Percentiles rank a stretch among this genome's conserved stretches.
These are phyloP conservation scores for Limanda limanda DNA, from an alignment of 2,113 vertebrate genomes.

Conservation along the genomic window DNA sequence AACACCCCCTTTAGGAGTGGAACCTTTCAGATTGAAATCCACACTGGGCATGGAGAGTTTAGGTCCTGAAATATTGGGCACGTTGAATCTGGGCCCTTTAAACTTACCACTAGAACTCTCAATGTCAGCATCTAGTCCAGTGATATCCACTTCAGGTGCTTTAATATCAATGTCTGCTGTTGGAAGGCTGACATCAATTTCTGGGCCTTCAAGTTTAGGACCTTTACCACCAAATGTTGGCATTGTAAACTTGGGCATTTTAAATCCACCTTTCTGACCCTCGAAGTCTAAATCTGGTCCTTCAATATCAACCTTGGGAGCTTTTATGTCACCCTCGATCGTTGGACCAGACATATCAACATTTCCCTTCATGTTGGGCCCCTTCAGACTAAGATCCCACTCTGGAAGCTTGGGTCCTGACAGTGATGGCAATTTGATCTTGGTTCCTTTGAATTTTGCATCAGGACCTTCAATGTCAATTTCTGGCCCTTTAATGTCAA, in stretches of 20 bases:
- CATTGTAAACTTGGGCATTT: slow-evolving; percentile 32
- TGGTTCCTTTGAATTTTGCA: slow-evolving; percentile 9
- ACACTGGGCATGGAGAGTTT: not conserved
- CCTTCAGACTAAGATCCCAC: not conserved
- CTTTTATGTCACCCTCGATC: too few relatives aligned
- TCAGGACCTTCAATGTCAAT: not conserved
- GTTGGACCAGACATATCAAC: not conserved
- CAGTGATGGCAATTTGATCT: slow-evolving; percentile 19
- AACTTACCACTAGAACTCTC: not conserved
- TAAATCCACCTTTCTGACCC: not conserved
- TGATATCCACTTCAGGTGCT: not conserved
- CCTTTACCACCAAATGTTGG: not conserved
- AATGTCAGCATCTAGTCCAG: not conserved
- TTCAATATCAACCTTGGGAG: slow-evolving; percentile 51
- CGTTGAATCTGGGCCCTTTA: not conserved
- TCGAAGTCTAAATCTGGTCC: slow-evolving; percentile 26
- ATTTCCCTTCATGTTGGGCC: not conserved
- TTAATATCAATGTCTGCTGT: not conserved
- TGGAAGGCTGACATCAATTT: slow-evolving; percentile 6
- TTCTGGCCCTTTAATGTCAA: not conserved
- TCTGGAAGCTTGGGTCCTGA: slow-evolving; percentile 22
- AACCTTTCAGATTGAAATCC: too few relatives aligned
- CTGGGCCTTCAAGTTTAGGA: slow-evolving; percentile 1
- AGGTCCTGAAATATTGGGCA: not conserved
- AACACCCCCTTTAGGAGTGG: slow-evolving; percentile 4